Conservation (phyloP, 2,113 vertebrate genomes). For the Solea senegalensis region DNA sequence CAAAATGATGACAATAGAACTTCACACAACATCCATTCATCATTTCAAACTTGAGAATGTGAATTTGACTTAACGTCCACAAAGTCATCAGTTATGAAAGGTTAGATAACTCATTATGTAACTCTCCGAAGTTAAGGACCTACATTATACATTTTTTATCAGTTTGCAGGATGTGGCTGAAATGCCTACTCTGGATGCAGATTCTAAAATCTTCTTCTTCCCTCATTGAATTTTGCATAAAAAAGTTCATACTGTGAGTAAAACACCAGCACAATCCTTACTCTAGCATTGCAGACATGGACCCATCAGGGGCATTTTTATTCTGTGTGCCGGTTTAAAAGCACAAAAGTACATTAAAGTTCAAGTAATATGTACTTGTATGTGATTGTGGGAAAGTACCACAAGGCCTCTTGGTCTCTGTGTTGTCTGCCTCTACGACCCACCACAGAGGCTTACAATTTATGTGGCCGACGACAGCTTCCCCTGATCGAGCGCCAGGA, state of each 20-base stretch:
- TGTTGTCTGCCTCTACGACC: constrained; percentile 81
- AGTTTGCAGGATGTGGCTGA: neutral
- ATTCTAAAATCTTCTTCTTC: neutral
- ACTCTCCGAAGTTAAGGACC: neutral
- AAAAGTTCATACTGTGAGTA: neutral
- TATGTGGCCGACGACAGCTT: constrained; percentile 85
- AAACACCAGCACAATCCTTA: constrained; percentile 31
- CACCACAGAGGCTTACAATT: constrained; percentile 84
- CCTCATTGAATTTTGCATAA: neutral
- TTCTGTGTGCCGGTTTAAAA: constrained; percentile 46
- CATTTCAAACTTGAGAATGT: neutral
- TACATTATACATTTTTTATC: too few species aligned
- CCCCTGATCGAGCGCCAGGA: constrained; percentile 87
- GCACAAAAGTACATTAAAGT: constrained; percentile 65
- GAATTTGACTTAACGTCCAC: neutral
- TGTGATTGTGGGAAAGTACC: constrained; percentile 78
- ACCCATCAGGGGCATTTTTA: constrained; percentile 41
- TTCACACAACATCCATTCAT: too few species aligned
- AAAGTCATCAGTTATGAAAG: neutral
- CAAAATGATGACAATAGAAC: too few species aligned
- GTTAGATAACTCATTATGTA: neutral
- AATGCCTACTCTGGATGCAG: neutral
- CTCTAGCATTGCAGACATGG: constrained; percentile 39
- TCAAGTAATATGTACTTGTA: constrained; percentile 65
- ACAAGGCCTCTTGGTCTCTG: constrained; percentile 79